Percentiles rank a stretch among this genome's conserved stretches.
These are phyloP conservation scores for Cygnus buccinator DNA, from an alignment of 2,113 vertebrate species.

Conservation along the genomic window DNA sequence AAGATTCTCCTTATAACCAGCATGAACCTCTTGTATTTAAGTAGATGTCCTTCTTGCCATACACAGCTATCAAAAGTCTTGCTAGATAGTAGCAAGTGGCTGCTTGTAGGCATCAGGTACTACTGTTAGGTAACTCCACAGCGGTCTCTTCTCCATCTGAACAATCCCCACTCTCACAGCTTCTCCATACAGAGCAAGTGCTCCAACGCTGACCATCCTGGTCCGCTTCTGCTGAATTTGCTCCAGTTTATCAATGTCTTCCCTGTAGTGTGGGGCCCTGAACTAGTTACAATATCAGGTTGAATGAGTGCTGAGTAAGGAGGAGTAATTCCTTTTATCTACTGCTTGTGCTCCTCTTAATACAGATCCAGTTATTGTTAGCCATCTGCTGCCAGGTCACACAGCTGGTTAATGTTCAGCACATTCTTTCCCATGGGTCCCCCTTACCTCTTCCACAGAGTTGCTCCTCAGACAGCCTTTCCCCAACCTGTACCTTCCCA, in stretches of 20 bases:
- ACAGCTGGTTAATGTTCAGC: background rate
- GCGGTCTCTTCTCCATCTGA: background rate
- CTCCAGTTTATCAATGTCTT: background rate
- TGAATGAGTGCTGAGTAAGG: background rate
- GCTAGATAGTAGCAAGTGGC: background rate
- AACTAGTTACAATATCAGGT: background rate
- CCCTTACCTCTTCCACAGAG: background rate
- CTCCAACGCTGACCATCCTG: background rate
- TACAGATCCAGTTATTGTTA: background rate
- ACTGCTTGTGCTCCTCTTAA: background rate
- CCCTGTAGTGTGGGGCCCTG: background rate
- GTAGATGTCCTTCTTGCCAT: background rate
- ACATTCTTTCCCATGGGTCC: background rate
- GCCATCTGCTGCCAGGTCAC: background rate
- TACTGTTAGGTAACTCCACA: background rate
- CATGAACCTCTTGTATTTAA: background rate
- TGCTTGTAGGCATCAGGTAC: background rate
- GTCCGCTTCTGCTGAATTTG: background rate
- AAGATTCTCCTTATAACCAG: background rate
- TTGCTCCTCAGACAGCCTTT: background rate
- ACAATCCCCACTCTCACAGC: rapidly evolving
- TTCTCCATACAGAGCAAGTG: background rate
- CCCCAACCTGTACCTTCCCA: background rate
- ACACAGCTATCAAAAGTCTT: background rate
- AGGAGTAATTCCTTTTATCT: background rate